Evolutionary conservation across 2,113 vertebrate species (phyloP), one percentile per base, ranked within the genome.

Genomic region (Rhinopithecus roxellana): DNA sequence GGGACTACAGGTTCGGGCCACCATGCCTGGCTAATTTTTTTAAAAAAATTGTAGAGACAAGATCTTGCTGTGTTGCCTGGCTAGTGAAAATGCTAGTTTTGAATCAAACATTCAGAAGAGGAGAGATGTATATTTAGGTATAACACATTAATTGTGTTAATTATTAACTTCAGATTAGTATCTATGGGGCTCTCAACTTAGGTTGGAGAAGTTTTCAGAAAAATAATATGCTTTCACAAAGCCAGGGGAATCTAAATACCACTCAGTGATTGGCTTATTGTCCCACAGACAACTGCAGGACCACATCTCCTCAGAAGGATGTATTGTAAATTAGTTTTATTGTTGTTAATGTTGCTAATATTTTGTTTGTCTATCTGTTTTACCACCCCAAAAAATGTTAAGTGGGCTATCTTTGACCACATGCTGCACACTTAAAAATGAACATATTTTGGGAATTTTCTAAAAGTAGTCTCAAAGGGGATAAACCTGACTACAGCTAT

Each of bases 401-500:
- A 30, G 10, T 57, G 57, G 35, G 14, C 1, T 91, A 67, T 57
- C 32, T 81, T 78, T 92, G 43, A 8, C 25, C 38, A 92, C 3
- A 55, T 38, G 20, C 45, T 64, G 18, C 59, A 72, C n/a, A 90
- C 72, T 97, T 95, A 90, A 89, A 81, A 90, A 77, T 82, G 27
- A 80, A 89, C 2, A 3, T 70, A 89, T 69, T 83, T 97, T 94
- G 78, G 59, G 52, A 16, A 10, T 82, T 97, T 93, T n/a, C 6
- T 69, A 75, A 70, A 11, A 43, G 17, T 48, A 79, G 78, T 84
- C 22, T 93, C 86, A 94, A 94, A 89, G 18, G n/a, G 23, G 17
- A 69, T 85, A 72, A 94, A 93, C 6, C 75, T 84, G 90, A 74
- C 27, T 79, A 59, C 14, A 93, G 82, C 89, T 96, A 72, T 14